Conservation (phyloP, 2,888 invertebrate species). For the Rotaria socialis region DNA sequence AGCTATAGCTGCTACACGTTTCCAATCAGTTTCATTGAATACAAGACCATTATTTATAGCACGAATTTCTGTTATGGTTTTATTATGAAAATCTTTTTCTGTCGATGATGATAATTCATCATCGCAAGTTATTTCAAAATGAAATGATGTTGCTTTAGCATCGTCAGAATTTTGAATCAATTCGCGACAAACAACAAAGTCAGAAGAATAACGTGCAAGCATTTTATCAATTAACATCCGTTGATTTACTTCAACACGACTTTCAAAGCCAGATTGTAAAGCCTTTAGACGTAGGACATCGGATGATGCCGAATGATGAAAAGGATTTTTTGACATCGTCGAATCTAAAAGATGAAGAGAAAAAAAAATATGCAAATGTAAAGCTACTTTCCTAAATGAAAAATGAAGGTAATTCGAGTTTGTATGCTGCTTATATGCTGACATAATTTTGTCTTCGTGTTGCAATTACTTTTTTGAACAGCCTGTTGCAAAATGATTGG, state of each 20-base stretch:
- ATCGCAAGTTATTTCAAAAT: slow-evolving; percentile 4
- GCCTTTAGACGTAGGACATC: slow-evolving; percentile 19
- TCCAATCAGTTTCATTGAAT: slow-evolving; percentile 20
- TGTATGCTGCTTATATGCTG: neutral
- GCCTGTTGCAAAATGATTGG: neutral
- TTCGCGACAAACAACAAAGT: slow-evolving; percentile 23
- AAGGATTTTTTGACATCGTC: neutral
- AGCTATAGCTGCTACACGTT: slow-evolving; percentile 22
- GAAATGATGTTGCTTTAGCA: slow-evolving; percentile 25
- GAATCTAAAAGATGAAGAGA: neutral
- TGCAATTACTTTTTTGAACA: slow-evolving; percentile 6
- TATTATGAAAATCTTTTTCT: neutral
- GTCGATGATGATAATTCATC: neutral
- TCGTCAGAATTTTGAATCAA: slow-evolving; percentile 33
- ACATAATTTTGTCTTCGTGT: neutral
- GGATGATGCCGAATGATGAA: neutral
- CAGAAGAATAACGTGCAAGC: slow-evolving; percentile 20
- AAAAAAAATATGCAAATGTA: neutral
- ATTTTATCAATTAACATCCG: slow-evolving; percentile 36
- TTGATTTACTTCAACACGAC: slow-evolving; percentile 29
- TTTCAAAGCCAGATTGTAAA: slow-evolving; percentile 27
- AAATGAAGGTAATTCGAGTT: neutral
- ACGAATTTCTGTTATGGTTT: slow-evolving; percentile 30
- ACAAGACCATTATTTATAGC: slow-evolving; percentile 24
- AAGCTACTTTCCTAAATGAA: neutral